Percentiles rank a stretch among this genome's conserved stretches.
phyloP scores from a whole-genome alignment of 2,888 invertebrate species.

The Noctua janthina region DNA sequence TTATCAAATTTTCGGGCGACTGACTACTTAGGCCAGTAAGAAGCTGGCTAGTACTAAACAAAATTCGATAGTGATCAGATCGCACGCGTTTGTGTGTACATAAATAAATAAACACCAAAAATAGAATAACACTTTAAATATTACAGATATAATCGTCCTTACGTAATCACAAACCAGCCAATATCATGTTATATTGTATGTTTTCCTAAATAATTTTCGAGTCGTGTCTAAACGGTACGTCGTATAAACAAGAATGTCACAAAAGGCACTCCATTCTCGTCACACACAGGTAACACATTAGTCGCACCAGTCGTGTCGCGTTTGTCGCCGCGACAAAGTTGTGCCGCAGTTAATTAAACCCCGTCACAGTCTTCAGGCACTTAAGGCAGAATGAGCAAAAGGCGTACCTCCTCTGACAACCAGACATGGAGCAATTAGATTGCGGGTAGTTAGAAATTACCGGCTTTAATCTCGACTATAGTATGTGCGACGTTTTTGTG shows the following conservation, averaged over 20 bases:
- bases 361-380: conserved; percentile 75
- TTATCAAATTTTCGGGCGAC: too few relatives aligned
- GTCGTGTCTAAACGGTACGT: background rate
- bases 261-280: conserved; percentile 26
- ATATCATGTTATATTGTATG: too few relatives aligned
- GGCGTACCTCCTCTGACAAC: conserved; percentile 75
- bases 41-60: too few relatives aligned
- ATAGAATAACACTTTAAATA: too few relatives aligned
- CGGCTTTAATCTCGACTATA: conserved; percentile 58
- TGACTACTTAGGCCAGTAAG: too few relatives aligned
- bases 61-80: too few relatives aligned
- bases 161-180: too few relatives aligned
- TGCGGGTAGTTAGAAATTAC: conserved; percentile 70
- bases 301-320: conserved; percentile 26
- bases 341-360: conserved; percentile 80
- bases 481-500: conserved; percentile 43
- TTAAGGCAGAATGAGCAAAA: conserved; percentile 81
- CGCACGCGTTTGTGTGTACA: too few relatives aligned
- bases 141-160: too few relatives aligned
- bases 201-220: background rate
- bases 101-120: too few relatives aligned
- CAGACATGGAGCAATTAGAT: conserved; percentile 79
- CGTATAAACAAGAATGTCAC: conserved; percentile 5
- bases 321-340: conserved; percentile 53
- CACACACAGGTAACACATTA: conserved; percentile 47